Evolutionary conservation across 2,888 invertebrate genomes (phyloP).

Genomic region (Amiota mariae): DNA sequence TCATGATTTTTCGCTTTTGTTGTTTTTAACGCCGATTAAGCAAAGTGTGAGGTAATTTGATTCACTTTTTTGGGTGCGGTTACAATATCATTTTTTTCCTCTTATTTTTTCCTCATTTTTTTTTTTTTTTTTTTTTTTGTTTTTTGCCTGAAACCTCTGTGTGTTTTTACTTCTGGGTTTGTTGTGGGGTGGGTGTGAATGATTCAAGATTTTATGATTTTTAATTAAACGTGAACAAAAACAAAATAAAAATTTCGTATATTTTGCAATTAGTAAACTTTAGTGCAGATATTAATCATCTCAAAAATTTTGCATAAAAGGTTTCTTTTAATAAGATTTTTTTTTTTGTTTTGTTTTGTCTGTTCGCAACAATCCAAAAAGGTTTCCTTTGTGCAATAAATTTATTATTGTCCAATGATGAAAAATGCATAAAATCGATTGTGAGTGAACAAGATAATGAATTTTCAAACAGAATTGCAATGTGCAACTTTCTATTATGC

Average conservation of each 20-base stretch:
- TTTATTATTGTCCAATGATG: too few species aligned
- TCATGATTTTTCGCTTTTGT: background rate
- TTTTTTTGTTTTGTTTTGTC: too few species aligned
- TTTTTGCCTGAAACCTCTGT: background rate
- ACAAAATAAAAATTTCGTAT: background rate
- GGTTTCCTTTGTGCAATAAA: too few species aligned
- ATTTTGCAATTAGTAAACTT: conserved; percentile 15
- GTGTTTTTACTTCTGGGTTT: background rate
- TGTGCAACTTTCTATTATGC: too few species aligned
- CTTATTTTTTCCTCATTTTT: too few species aligned
- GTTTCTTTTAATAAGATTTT: too few species aligned
- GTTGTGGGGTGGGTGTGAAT: conserved; percentile 13
- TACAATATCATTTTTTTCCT: background rate
- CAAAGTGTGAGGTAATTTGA: conserved; percentile 23
- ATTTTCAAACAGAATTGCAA: too few species aligned
- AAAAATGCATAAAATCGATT: too few species aligned
- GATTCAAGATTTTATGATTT: background rate
- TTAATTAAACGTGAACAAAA: conserved; percentile 17
- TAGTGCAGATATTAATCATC: background rate
- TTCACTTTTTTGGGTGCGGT: conserved; percentile 6
- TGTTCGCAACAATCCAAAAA: too few species aligned
- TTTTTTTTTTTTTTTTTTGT: background rate
- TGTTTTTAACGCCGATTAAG: background rate
- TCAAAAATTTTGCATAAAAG: too few species aligned
- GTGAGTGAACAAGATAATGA: too few species aligned